Base-by-base conservation (phyloP, 2,797 vertebrate species). In the Acanthiza pusilla region DNA sequence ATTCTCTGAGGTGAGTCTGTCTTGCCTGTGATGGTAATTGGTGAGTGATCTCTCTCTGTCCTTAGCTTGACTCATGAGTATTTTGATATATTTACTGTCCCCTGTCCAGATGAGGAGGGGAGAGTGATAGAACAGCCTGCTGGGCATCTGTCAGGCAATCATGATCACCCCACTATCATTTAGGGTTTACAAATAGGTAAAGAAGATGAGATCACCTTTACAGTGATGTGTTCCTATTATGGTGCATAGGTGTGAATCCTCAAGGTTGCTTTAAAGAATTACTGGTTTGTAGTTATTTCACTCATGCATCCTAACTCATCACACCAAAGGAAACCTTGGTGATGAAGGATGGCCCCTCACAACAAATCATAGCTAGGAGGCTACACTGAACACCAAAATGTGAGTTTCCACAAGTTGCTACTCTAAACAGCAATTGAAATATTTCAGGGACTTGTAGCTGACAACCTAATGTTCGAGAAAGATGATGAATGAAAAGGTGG, bases 151-250 rank as follows among this genome's bases (percentile, higher is more conserved):
- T 47, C 5, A 2, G 61, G 7, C 50, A 30, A 27, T 12, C 66
- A 78, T 13, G 25, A 54, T 43, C 67, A 88, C 38, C 16, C 8
- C 30, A 25, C 17, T 34, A 30, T 60, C 4, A 38, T 63, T 48
- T 53, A 25, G 14, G 50, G 29, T 47, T 89, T 67, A 55, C 11
- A 78, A 94, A 61, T 5, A 38, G 11, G 3, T 73, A 48, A 79
- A 73, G 76, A 60, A n/a, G 17, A 47, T 58, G 51, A 88, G 62
- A 36, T 10, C 16, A 30, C 40, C 14, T 66, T 85, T n/a, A 40
- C 0, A 2, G 6, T 0, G 0, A 9, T 36, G 8, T 45, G 8
- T 62, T 70, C 29, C 23, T 68, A 5, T 45, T 38, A 29, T 2
- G 7, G 7, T 55, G 38, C 0, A 3, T 5, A 40, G 16, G 25